A percentile compares a stretch with the other conserved stretches of the same genome.
phyloP scores from a whole-genome alignment of 2,797 vertebrate species.

The Pseudomugil gertrudae region DNA sequence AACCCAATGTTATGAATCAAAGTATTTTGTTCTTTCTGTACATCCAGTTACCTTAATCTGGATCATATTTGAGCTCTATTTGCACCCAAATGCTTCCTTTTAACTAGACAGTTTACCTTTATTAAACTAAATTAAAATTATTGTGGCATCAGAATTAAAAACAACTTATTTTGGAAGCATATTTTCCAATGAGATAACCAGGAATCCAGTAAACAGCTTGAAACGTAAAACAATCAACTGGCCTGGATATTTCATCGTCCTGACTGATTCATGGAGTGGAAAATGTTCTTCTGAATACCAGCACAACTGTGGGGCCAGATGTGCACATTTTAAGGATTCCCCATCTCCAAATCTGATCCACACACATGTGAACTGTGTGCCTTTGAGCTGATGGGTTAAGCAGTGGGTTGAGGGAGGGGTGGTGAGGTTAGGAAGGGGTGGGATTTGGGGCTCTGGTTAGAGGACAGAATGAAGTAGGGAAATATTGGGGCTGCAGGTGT shows the following conservation, averaged over 20 bases:
- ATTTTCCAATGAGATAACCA: not conserved
- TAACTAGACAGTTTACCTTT: not conserved
- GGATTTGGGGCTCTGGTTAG: not conserved
- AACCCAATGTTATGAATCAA: not conserved
- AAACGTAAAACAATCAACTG: conserved; percentile 8
- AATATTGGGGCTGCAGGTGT: conserved; percentile 56
- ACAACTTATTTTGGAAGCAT: not conserved
- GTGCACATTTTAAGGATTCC: conserved; percentile 59
- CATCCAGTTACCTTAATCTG: not conserved
- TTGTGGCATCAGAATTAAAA: not conserved
- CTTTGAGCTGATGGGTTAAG: conserved; percentile 63
- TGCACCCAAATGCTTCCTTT: not conserved
- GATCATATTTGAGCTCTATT: not conserved
- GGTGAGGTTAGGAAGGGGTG: not conserved
- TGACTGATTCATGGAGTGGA: conserved; percentile 26
- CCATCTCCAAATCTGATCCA: conserved; percentile 53
- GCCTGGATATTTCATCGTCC: not conserved
- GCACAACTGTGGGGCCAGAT: conserved; percentile 61
- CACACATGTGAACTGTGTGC: conserved; percentile 64
- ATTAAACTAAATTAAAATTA: not conserved
- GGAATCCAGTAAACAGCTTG: not conserved
- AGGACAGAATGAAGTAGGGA: conserved; percentile 38
- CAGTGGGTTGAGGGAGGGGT: conserved; percentile 36
- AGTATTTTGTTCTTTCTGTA: not conserved
- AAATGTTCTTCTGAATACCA: conserved; percentile 33